A percentile compares a stretch with the other conserved stretches of the same genome.
phyloP scores from a whole-genome alignment of 2,113 vertebrate species.

The Erythrocebus patas region DNA sequence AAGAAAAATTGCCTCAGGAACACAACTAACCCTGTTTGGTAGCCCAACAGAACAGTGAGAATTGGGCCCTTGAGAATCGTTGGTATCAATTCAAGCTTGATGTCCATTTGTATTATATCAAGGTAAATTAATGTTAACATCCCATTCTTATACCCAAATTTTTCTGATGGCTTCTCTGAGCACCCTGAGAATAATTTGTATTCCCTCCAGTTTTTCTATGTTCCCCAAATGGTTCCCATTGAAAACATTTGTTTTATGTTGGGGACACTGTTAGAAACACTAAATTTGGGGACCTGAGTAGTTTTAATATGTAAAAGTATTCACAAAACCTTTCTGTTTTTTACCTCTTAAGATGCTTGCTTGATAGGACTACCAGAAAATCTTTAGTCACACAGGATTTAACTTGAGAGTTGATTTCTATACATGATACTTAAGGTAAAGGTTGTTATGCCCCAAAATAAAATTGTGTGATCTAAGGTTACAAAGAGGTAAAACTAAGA shows the following conservation, averaged over 20 bases:
- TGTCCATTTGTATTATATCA: background rate
- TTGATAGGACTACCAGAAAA: background rate
- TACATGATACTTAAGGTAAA: background rate
- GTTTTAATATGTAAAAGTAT: background rate
- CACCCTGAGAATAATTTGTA: background rate
- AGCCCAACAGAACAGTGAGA: background rate
- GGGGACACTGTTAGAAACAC: background rate
- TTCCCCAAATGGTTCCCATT: background rate
- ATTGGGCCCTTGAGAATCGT: background rate
- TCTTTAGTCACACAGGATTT: background rate
- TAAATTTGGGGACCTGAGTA: background rate
- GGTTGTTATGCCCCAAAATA: background rate
- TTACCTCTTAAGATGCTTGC: background rate
- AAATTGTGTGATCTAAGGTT: background rate
- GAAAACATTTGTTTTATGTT: background rate
- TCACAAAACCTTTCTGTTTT: background rate
- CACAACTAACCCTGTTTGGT: background rate
- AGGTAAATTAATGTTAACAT: background rate
- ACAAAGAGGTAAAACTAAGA: background rate
- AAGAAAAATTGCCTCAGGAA: background rate
- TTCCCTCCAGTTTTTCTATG: background rate
- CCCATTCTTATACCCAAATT: background rate
- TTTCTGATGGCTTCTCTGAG: background rate
- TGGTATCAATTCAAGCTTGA: background rate
- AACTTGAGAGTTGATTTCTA: background rate